These are phyloP conservation scores for Heteromyza rotundicornis DNA, from an alignment of 2,888 invertebrate species.

Conservation along the genomic window DNA sequence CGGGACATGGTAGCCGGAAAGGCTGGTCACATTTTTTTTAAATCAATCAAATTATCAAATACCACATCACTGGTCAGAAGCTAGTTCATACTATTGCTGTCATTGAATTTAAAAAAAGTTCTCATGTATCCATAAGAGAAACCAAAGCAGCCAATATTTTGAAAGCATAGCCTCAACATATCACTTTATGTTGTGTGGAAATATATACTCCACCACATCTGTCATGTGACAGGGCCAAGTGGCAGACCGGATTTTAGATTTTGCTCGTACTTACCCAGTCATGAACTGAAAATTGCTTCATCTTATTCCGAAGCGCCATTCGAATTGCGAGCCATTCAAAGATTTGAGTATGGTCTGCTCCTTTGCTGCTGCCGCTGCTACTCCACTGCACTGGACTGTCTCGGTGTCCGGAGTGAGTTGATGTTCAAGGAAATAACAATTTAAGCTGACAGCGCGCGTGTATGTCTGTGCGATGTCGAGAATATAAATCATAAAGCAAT, in stretches of 20 bases:
- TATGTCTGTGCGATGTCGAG: background rate
- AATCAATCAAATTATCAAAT: too few species aligned
- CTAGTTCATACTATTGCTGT: too few species aligned
- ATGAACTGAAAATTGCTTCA: background rate
- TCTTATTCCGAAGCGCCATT: background rate
- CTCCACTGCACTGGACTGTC: too few species aligned
- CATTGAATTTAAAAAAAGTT: too few species aligned
- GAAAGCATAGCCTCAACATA: too few species aligned
- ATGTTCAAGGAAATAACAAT: background rate
- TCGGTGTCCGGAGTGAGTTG: background rate
- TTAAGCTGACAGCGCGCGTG: background rate
- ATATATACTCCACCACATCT: background rate
- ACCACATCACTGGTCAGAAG: too few species aligned
- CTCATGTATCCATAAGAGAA: too few species aligned
- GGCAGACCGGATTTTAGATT: background rate
- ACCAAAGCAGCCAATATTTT: too few species aligned
- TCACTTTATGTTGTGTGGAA: too few species aligned
- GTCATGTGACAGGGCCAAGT: background rate
- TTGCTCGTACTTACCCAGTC: background rate
- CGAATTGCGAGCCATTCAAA: background rate
- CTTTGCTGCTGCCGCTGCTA: background rate
- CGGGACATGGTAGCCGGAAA: too few species aligned
- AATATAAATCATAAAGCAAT: slow-evolving; percentile 2
- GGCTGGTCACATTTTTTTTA: too few species aligned
- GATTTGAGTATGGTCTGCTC: background rate